A percentile compares a stretch with the other conserved stretches of the same genome.
phyloP scores from a whole-genome alignment of 2,888 invertebrate genomes.

The Disparrhopalites patrizii region DNA sequence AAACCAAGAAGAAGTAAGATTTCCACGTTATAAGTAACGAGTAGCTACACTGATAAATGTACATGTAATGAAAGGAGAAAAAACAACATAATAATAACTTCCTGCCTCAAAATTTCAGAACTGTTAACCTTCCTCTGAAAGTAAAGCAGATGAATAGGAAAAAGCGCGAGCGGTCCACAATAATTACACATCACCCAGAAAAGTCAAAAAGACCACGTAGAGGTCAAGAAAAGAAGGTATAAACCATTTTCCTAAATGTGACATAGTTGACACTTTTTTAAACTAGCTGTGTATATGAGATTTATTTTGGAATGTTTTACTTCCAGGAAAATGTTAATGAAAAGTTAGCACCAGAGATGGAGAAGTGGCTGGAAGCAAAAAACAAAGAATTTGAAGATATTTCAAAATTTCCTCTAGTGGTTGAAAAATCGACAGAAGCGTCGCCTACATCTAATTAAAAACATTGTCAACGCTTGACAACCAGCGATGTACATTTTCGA shows the following conservation, averaged over 20 bases:
- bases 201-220: not conserved
- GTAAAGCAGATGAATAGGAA: not conserved
- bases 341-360: conserved; percentile 25
- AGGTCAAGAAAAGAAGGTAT: not conserved
- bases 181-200: not conserved
- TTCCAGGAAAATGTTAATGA: conserved; percentile 8
- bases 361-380: conserved; percentile 35
- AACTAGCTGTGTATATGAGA: not conserved
- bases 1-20: not conserved
- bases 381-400: conserved; percentile 44
- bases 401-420: conserved; percentile 29
- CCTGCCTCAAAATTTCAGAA: not conserved
- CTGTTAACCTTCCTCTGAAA: not conserved
- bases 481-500: too few relatives aligned
- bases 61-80: too few relatives aligned
- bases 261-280: not conserved
- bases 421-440: too few relatives aligned
- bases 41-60: too few relatives aligned
- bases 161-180: not conserved
- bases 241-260: not conserved
- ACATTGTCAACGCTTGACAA: too few relatives aligned
- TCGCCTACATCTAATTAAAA: too few relatives aligned
- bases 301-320: conserved; percentile 14
- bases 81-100: too few relatives aligned
- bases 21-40: too few relatives aligned